Percentiles rank a stretch among this genome's conserved stretches.
These are phyloP conservation scores for Siphamia tubifer DNA, from an alignment of 2,113 vertebrate genomes.

Conservation along the genomic window DNA sequence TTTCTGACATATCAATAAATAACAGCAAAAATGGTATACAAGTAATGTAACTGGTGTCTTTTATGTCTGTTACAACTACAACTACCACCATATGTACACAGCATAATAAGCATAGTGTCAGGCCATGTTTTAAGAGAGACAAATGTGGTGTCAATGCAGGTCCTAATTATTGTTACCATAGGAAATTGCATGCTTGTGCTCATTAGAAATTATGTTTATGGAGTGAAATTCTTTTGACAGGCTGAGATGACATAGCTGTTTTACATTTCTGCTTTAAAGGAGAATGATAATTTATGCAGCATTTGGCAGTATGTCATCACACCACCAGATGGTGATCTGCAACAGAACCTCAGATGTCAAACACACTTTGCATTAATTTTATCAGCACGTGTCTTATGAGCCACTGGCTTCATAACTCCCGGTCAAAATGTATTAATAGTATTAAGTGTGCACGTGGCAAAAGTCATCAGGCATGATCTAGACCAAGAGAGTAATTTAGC, in stretches of 20 bases:
- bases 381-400: not conserved
- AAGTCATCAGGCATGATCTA: not conserved
- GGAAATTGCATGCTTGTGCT: not conserved
- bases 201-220: too few relatives aligned
- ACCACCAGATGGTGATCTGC: slow-evolving; percentile 64
- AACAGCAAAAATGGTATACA: too few relatives aligned
- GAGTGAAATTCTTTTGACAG: too few relatives aligned
- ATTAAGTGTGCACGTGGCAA: not conserved
- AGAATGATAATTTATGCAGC: not conserved
- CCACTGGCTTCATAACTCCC: too few relatives aligned
- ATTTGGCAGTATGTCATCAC: slow-evolving; percentile 11
- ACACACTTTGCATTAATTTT: not conserved
- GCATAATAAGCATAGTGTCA: too few relatives aligned
- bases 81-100: too few relatives aligned
- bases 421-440: too few relatives aligned
- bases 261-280: not conserved
- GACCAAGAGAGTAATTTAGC: not conserved
- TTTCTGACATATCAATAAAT: too few relatives aligned
- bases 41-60: not conserved
- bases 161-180: too few relatives aligned
- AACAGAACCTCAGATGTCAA: slow-evolving; percentile 1
- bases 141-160: too few relatives aligned
- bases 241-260: too few relatives aligned
- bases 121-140: too few relatives aligned
- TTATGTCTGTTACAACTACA: not conserved